Percentiles rank a stretch among this genome's conserved stretches.
Evolutionary conservation across 2,113 vertebrate genomes (phyloP).

Genomic region (Menidia beryllina): DNA sequence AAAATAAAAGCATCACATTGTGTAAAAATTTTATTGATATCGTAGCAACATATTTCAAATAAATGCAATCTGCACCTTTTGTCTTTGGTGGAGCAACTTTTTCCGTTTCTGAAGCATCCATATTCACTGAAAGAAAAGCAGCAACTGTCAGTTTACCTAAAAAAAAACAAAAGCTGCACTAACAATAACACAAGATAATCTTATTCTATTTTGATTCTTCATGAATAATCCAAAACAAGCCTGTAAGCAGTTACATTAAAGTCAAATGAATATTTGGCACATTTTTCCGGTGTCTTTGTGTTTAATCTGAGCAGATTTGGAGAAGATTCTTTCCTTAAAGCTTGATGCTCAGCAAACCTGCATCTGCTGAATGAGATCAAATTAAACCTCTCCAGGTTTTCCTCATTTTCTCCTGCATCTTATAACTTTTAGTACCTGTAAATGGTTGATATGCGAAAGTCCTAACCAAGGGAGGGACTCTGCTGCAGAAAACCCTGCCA

Average conservation of each 20-base stretch:
- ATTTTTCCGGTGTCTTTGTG: conserved; percentile 8
- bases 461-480: background rate
- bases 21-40: background rate
- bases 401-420: background rate
- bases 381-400: too few relatives aligned
- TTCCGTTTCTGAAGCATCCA: conserved; percentile 74
- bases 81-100: conserved; percentile 62
- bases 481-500: background rate
- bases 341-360: conserved; percentile 23
- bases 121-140: conserved; percentile 47
- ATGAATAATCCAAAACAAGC: background rate
- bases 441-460: background rate
- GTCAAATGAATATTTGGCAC: background rate
- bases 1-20: conserved; percentile 21
- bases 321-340: background rate
- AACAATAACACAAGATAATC: background rate
- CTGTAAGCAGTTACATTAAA: background rate
- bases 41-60: background rate
- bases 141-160: background rate
- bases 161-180: background rate
- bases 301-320: background rate
- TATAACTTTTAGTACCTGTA: background rate
- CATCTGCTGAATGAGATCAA: background rate
- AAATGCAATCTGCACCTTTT: conserved; percentile 67
- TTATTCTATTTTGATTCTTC: conserved; percentile 1